These are phyloP conservation scores for Melitaea athalia DNA, from an alignment of 2,888 invertebrate species.

Conservation along the genomic window DNA sequence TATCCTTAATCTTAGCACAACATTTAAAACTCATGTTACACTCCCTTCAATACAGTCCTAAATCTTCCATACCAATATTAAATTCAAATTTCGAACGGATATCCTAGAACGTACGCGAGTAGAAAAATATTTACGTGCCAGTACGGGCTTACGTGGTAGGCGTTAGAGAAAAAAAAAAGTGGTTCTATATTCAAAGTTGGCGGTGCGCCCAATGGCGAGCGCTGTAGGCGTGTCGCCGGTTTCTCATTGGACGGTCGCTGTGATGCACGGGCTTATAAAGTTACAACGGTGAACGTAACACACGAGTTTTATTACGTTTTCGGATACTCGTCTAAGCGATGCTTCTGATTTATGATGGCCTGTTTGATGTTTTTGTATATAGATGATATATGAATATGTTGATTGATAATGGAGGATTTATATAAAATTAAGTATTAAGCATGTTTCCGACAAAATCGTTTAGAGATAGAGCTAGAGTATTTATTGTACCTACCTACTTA, in stretches of 20 bases:
- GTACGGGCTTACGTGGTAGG: conserved; percentile 66
- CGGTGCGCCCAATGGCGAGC: conserved; percentile 69
- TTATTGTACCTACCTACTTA: no score
- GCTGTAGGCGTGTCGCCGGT: conserved; percentile 73
- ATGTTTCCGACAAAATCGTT: no score
- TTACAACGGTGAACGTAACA: conserved; percentile 49
- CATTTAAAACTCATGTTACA: background rate
- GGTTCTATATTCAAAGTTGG: conserved; percentile 80
- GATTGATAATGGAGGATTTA: background rate
- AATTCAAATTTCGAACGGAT: conserved; percentile 38
- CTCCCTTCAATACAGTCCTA: background rate
- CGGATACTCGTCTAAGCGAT: conserved; percentile 34
- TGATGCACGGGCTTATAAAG: conserved; percentile 73
- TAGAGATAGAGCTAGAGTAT: no score
- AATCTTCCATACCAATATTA: conserved; percentile 8
- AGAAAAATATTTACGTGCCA: conserved; percentile 47
- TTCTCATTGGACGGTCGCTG: conserved; percentile 62
- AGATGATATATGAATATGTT: no score
- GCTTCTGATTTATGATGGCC: conserved; percentile 26
- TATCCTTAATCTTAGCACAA: background rate
- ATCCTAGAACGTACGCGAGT: conserved; percentile 35
- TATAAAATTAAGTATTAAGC: no score
- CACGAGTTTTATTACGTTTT: conserved; percentile 42
- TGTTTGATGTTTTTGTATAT: conserved; percentile 11
- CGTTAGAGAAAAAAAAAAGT: conserved; percentile 76